These are phyloP conservation scores for Drosophila bifasciata DNA, from an alignment of 1,140 invertebrate species.

Conservation along the genomic window DNA sequence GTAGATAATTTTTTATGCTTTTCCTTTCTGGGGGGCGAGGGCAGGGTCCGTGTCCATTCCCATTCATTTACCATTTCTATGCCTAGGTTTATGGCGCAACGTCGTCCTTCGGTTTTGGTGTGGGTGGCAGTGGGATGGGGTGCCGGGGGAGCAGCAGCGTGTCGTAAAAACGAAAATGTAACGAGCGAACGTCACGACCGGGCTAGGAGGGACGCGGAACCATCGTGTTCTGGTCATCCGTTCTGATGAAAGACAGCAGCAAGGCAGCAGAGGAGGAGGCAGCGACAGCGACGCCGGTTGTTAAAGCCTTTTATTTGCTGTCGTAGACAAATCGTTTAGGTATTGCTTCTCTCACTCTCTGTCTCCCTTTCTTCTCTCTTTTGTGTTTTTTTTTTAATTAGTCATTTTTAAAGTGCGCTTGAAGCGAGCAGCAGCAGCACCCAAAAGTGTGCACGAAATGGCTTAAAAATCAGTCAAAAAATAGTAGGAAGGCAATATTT, in stretches of 20 bases:
- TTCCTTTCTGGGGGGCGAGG: constrained; percentile 17
- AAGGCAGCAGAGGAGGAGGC: no score
- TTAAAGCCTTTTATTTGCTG: constrained; percentile 73
- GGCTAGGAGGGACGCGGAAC: no score
- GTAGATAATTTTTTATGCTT: constrained; percentile 81
- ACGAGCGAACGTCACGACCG: constrained; percentile 63
- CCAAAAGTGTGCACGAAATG: constrained; percentile 31
- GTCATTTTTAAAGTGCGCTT: constrained; percentile 49
- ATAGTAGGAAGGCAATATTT: not conserved
- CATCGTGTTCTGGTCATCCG: no score
- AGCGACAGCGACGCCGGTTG: constrained; percentile 27
- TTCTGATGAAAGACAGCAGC: not conserved
- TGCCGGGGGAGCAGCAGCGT: constrained; percentile 28
- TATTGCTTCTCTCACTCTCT: constrained; percentile 3
- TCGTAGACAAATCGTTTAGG: constrained; percentile 58
- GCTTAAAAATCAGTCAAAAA: constrained; percentile 27
- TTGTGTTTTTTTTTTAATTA: constrained; percentile 62
- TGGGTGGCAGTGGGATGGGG: no score
- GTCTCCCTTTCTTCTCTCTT: no score
- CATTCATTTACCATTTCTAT: constrained; percentile 53
- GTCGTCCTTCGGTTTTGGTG: constrained; percentile 16
- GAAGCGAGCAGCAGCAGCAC: not conserved
- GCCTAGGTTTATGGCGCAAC: constrained; percentile 56
- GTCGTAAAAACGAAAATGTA: constrained; percentile 77
- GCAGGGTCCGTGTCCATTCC: constrained; percentile 46